Base-by-base conservation (phyloP, 2,888 invertebrate species). In the Parnassius apollo region DNA sequence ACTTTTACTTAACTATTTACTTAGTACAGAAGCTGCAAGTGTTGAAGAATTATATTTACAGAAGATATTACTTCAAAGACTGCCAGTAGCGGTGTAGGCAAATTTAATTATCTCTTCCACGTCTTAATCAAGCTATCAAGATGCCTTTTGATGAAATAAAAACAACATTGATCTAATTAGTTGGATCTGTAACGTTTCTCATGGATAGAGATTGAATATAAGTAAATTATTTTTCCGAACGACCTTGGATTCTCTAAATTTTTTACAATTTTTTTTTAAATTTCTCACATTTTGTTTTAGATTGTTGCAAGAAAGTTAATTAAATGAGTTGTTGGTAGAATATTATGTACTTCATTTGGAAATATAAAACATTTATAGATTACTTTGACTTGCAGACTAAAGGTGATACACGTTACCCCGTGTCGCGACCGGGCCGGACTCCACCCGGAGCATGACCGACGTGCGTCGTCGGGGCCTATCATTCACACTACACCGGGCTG, bases 81-180 rank as follows among this genome's bases (percentile, higher is more conserved):
- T 42, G 52, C 52, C 57, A n/a, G n/a, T 22, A 55, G 57, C 50
- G 51, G 46, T 52, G 52, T 44, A 48, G 13, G 46, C 57, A 57
- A 61, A 61, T 46, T 45, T 61, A 61, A 61, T 61, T 61, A 61
- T 61, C 57, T 61, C 25, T 12, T 46, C 57, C 46, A 18, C 61
- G 51, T 57, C 57, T 51, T 57, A 61, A 46, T 61, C 22, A 22
- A 61, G 57, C 48, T 49, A 42, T 42, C 22, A 18, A 18, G 45
- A 46, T 18, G 52, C 48, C 52, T 52, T 57, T 57, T 61, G 61
- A 57, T 61, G 52, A 52, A 57, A 61, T 61, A 45, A 42, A 56
- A 57, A 61, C 48, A 61, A 57, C 49, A 18, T 61, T 22, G 42
- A 42, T 11, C 57, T 61, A 57, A 61, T 61, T 61, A 61, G 51